These are phyloP conservation scores for Cantharis nigra DNA, from an alignment of 2,888 invertebrate genomes.

Conservation along the genomic window DNA sequence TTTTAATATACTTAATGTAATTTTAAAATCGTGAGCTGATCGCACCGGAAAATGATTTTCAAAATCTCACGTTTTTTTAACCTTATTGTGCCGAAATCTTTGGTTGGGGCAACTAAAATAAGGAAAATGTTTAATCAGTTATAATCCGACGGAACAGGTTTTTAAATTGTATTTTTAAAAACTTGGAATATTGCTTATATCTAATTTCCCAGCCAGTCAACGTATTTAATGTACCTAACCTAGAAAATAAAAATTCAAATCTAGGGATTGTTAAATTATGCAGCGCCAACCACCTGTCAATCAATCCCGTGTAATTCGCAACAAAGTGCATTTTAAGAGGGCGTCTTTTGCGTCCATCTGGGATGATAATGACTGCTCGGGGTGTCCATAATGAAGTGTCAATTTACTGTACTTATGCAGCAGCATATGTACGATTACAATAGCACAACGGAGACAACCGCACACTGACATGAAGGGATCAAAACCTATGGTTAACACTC, in stretches of 20 bases:
- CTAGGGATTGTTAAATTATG: neutral
- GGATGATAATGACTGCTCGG: constrained; percentile 48
- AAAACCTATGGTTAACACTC: constrained; percentile 52
- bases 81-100: too few relatives aligned
- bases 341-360: constrained; percentile 46
- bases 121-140: too few relatives aligned
- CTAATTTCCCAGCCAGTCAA: too few relatives aligned
- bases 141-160: too few relatives aligned
- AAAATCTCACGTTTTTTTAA: too few relatives aligned
- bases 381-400: constrained; percentile 56
- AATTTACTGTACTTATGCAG: constrained; percentile 50
- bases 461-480: constrained; percentile 27
- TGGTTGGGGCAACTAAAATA: too few relatives aligned
- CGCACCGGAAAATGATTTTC: too few relatives aligned
- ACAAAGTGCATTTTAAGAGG: constrained; percentile 33
- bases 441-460: constrained; percentile 30
- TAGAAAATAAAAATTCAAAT: neutral
- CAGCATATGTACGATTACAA: constrained; percentile 46
- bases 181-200: neutral
- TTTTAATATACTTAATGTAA: too few relatives aligned
- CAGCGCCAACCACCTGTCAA: constrained; percentile 19
- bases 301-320: constrained; percentile 31
- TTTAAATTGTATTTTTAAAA: neutral
- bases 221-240: too few relatives aligned
- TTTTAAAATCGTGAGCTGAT: too few relatives aligned